Conservation (phyloP, 2,113 vertebrate species). For the Psilopogon haemacephalus region DNA sequence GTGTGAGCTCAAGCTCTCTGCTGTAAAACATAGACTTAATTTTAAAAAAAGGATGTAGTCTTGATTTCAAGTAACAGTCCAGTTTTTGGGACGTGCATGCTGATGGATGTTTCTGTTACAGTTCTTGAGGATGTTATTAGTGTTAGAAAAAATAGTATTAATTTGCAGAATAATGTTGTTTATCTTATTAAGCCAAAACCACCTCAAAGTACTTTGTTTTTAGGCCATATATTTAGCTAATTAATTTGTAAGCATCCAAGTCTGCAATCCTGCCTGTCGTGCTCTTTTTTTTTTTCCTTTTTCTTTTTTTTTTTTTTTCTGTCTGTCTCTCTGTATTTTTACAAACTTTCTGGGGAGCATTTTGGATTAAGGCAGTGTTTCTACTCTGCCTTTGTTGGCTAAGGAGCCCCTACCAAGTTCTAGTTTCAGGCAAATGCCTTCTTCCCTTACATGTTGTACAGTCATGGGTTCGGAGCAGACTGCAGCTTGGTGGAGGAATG, state of each 20-base stretch:
- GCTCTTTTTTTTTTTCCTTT: not conserved
- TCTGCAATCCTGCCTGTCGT: not conserved
- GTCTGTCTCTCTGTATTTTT: not conserved
- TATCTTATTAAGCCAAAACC: not conserved
- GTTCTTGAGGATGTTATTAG: not conserved
- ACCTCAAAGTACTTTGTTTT: not conserved
- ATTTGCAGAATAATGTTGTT: not conserved
- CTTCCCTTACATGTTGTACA: fast-evolving
- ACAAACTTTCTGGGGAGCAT: not conserved
- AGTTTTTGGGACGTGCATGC: not conserved
- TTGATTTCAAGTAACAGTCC: not conserved
- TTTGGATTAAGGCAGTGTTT: not conserved
- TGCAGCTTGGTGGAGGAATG: not conserved
- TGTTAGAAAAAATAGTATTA: not conserved
- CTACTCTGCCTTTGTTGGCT: not conserved
- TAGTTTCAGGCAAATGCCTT: not conserved
- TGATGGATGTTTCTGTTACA: fast-evolving
- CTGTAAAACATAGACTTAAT: not conserved
- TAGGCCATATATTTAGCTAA: not conserved
- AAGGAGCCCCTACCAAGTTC: not conserved
- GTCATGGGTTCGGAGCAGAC: not conserved
- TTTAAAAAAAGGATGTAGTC: not conserved
- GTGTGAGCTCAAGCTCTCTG: not conserved
- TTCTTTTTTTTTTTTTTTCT: too few relatives aligned
- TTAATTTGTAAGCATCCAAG: not conserved